These are phyloP conservation scores for Crotalus adamanteus DNA, from an alignment of 2,797 vertebrate genomes.

Conservation along the genomic window DNA sequence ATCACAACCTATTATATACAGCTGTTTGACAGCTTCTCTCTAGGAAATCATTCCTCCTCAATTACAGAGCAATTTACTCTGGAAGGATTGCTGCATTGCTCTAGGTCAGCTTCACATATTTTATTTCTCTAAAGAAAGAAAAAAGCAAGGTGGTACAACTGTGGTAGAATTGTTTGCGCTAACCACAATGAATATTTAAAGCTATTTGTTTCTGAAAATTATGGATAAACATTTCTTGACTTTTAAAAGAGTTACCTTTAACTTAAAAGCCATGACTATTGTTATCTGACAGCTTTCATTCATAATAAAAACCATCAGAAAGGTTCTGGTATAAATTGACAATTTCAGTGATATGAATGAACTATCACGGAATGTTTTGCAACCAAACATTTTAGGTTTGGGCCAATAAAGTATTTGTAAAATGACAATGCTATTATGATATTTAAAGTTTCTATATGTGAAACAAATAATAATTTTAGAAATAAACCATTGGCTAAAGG, in stretches of 20 bases:
- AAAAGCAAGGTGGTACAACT: background rate
- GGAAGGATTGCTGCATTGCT: constrained; percentile 3
- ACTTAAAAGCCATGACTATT: background rate
- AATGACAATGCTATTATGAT: background rate
- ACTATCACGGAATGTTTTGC: background rate
- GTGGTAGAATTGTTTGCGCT: background rate
- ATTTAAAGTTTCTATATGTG: background rate
- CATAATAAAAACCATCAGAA: background rate
- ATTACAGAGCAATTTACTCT: constrained; percentile 7
- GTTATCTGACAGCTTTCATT: background rate
- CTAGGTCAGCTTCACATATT: constrained; percentile 7
- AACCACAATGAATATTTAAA: background rate
- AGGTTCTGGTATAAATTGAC: background rate
- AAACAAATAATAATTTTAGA: background rate
- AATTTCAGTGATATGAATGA: background rate
- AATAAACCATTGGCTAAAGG: too few relatives aligned
- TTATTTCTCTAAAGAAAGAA: background rate
- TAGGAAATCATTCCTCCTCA: constrained; percentile 16
- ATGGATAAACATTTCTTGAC: background rate
- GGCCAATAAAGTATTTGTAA: background rate
- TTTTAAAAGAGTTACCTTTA: background rate
- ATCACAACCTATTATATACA: background rate
- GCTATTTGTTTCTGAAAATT: background rate
- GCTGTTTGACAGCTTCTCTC: constrained; percentile 2
- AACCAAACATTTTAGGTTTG: background rate